Evolutionary conservation across 2,113 vertebrate species (phyloP), one percentile per base, ranked within the genome.

Genomic region (Oceanites oceanicus): DNA sequence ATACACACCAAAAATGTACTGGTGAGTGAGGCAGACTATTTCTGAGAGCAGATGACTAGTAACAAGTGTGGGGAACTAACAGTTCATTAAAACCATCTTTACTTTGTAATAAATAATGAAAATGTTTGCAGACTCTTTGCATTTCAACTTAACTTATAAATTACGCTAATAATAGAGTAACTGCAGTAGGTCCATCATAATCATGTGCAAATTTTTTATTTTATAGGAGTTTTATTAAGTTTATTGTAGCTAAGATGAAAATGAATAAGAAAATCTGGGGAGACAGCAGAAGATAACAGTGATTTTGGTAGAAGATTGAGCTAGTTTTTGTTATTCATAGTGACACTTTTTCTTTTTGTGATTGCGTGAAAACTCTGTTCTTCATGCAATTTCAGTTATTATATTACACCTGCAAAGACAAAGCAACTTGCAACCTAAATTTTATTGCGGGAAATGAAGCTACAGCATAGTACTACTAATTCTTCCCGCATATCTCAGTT

Each of bases 61-160:
- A 86, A 71, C 20, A 36, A 59, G 65, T 67, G 45, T 42, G 80
- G 53, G 66, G 34, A 90, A 13, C 45, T 68, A 93, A 55, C 32
- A 76, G 74, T 92, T 86, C 67, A 76, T 95, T 90, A 89, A 50
- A 94, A 70, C 44, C 15, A 23, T 84, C 68, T 90, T 80, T 83
- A 58, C 88, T 96, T 93, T 94, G 65, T 79, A 91, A 78, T 58
- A 85, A 88, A 50, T 83, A 93, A 27, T 76, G 71, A 88, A 97
- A 92, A 80, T 42, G 27, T 68, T 96, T 5, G 1, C 76, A 96
- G 34, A 75, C 53, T 83, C 40, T 72, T 58, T 95, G 95, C 61
- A 44, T 97, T 96, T 83, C 67, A 65, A 30, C 47, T 90, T 90
- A 85, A 90, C 61, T 93, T 97, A n/a, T 53, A 80, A 94, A 75